Evolutionary conservation across 2,797 vertebrate genomes (phyloP).

Genomic region (Nothura maculosa): DNA sequence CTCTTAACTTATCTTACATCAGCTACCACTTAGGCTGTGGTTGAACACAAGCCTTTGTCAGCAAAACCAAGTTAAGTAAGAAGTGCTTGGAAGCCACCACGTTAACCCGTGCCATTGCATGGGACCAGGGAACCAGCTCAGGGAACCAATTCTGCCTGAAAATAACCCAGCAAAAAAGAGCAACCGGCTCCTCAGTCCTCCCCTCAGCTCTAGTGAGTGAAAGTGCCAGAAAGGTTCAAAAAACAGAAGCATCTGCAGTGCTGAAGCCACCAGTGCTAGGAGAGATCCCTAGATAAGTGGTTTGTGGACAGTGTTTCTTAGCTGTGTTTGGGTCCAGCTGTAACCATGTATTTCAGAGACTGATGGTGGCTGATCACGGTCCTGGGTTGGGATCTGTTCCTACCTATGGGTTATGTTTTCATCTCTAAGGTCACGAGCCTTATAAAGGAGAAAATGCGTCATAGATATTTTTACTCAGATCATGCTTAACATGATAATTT

Average conservation of each 20-base stretch:
- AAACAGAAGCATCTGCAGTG: background rate
- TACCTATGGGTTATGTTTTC: accelerated
- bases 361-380: accelerated
- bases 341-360: accelerated
- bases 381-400: background rate
- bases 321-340: accelerated
- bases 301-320: background rate
- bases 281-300: background rate
- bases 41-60: slow-evolving; percentile 15
- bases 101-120: background rate
- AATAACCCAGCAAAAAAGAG: slow-evolving; percentile 9
- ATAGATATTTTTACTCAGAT: background rate
- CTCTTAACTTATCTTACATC: slow-evolving; percentile 20
- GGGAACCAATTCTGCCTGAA: slow-evolving; percentile 20
- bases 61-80: background rate
- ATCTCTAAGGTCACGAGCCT: background rate
- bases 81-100: background rate
- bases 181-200: background rate
- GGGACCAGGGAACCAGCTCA: background rate
- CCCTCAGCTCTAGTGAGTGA: background rate
- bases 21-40: background rate
- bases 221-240: background rate
- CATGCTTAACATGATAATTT: background rate
- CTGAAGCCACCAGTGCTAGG: background rate
- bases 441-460: background rate